phyloP scores from a whole-genome alignment of 2,888 invertebrate species.

The Philhelius pedissequus region DNA sequence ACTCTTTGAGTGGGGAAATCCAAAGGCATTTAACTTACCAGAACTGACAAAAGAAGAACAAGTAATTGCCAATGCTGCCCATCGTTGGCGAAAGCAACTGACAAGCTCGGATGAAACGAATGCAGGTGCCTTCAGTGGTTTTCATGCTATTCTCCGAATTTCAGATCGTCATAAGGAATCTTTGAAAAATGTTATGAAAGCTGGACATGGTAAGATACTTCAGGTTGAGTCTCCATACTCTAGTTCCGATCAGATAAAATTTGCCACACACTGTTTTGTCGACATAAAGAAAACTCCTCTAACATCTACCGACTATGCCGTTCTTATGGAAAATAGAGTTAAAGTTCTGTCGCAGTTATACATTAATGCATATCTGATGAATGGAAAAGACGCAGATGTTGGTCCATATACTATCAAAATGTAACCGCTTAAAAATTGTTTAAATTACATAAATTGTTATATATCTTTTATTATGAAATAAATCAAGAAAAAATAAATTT shows the following conservation, averaged over 20 bases:
- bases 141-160: slow-evolving; percentile 82
- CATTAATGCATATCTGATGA: slow-evolving; percentile 77
- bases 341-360: slow-evolving; percentile 75
- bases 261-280: slow-evolving; percentile 77
- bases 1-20: slow-evolving; percentile 92
- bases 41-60: slow-evolving; percentile 79
- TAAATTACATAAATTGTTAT: slow-evolving; percentile 13
- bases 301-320: slow-evolving; percentile 71
- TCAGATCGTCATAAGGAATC: slow-evolving; percentile 81
- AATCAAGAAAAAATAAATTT: neutral
- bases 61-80: slow-evolving; percentile 81
- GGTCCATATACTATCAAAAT: slow-evolving; percentile 51
- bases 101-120: slow-evolving; percentile 77
- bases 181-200: slow-evolving; percentile 85
- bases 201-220: slow-evolving; percentile 87
- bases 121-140: slow-evolving; percentile 81
- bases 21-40: slow-evolving; percentile 80
- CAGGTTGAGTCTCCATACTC: slow-evolving; percentile 77
- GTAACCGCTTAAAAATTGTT: slow-evolving; percentile 6
- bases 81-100: slow-evolving; percentile 85
- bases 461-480: slow-evolving; percentile 10
- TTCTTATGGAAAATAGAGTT: slow-evolving; percentile 72
- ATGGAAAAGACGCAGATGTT: slow-evolving; percentile 74
- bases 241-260: slow-evolving; percentile 33
- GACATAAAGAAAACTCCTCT: slow-evolving; percentile 75